Percentiles rank a stretch among this genome's conserved stretches.
Conservation (phyloP, 2,113 vertebrate genomes). For the Tichodroma muraria region DNA sequence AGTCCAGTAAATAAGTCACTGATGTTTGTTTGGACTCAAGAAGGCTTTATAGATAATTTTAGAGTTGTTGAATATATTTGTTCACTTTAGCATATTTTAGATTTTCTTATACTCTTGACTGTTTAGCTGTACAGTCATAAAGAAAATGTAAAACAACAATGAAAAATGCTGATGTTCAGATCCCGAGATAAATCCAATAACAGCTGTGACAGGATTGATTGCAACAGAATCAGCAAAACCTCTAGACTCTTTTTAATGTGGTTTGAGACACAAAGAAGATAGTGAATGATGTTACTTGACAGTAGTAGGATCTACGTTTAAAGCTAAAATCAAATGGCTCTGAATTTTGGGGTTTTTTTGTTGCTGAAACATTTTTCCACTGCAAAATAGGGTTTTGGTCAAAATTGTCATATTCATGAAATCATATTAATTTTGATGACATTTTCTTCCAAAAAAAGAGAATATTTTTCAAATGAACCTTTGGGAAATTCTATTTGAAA, state of each 20-base stretch:
- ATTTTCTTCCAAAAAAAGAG: neutral
- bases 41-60: neutral
- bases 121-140: constrained; percentile 14
- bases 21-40: neutral
- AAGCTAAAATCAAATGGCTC: constrained; percentile 4
- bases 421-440: constrained; percentile 3
- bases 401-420: neutral
- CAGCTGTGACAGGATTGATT: constrained; percentile 72
- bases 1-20: neutral
- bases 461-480: neutral
- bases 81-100: neutral
- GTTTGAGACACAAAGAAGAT: constrained; percentile 67
- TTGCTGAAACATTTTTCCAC: neutral
- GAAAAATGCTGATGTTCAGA: constrained; percentile 63
- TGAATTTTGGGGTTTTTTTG: neutral
- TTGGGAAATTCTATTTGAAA: neutral
- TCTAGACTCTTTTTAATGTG: constrained; percentile 61
- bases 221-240: constrained; percentile 59
- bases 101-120: neutral
- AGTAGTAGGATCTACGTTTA: constrained; percentile 62
- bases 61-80: neutral
- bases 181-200: constrained; percentile 70
- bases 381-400: neutral
- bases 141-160: constrained; percentile 62
- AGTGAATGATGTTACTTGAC: constrained; percentile 71